phyloP scores from a whole-genome alignment of 2,797 vertebrate genomes.

The Phataginus tricuspis region DNA sequence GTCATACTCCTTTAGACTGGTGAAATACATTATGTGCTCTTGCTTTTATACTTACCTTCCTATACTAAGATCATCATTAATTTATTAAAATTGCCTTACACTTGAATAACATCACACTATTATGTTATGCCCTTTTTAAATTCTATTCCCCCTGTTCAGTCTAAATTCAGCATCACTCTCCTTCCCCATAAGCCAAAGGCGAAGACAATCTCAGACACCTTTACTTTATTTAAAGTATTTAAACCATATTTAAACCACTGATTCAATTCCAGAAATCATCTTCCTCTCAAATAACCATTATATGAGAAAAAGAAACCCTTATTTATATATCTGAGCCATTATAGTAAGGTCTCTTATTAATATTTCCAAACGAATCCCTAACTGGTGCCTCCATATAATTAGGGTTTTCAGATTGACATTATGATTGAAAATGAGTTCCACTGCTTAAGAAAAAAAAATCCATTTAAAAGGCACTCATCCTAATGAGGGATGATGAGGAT shows the following conservation, averaged over 20 bases:
- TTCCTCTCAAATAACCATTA: background rate
- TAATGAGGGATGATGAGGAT: background rate
- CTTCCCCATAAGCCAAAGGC: background rate
- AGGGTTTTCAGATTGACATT: background rate
- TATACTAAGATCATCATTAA: constrained; percentile 24
- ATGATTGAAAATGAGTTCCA: background rate
- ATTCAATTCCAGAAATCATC: constrained; percentile 22
- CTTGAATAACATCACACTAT: background rate
- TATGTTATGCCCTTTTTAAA: background rate
- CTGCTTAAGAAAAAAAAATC: background rate
- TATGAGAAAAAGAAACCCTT: background rate
- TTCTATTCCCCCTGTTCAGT: background rate
- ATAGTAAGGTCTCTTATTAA: background rate
- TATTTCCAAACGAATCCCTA: background rate
- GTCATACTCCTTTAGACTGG: background rate
- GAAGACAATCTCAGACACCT: constrained; percentile 25
- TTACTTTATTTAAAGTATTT: no score
- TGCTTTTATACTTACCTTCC: background rate
- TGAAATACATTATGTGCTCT: background rate
- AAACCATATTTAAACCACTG: background rate
- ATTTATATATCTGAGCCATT: background rate
- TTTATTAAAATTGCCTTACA: constrained; percentile 1
- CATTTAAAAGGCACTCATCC: background rate
- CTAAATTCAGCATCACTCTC: background rate
- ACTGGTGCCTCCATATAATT: background rate